phyloP scores from a whole-genome alignment of 1,140 invertebrate species.

The Lepidurus arcticus region DNA sequence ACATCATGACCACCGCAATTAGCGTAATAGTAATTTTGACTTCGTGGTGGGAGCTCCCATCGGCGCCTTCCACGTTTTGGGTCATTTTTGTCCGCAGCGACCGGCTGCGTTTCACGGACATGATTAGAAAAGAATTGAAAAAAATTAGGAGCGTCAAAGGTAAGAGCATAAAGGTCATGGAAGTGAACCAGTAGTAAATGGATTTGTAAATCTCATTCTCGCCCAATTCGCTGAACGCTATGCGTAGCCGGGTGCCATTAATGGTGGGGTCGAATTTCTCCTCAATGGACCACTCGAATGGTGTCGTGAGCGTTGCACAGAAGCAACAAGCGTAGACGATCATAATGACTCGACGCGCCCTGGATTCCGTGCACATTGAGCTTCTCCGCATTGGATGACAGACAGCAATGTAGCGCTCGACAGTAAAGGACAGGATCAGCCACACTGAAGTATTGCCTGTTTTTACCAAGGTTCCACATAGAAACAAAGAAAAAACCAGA shows the following conservation, averaged over 20 bases:
- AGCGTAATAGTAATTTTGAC: constrained; percentile 68
- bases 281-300: constrained; percentile 54
- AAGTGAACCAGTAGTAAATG: constrained; percentile 62
- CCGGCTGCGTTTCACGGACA: constrained; percentile 56
- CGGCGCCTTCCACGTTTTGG: constrained; percentile 43
- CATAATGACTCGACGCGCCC: constrained; percentile 52
- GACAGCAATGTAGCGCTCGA: constrained; percentile 70
- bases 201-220: constrained; percentile 53
- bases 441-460: constrained; percentile 65
- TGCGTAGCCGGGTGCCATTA: constrained; percentile 23
- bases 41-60: constrained; percentile 51
- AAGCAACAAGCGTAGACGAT: constrained; percentile 59
- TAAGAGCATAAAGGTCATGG: constrained; percentile 59
- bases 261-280: constrained; percentile 28
- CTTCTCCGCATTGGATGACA: constrained; percentile 68
- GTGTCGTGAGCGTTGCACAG: constrained; percentile 55
- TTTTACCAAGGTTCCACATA: not conserved
- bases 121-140: constrained; percentile 67
- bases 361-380: constrained; percentile 54
- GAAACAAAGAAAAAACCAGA: too few species aligned
- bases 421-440: constrained; percentile 70
- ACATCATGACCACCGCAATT: constrained; percentile 66
- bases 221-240: constrained; percentile 44
- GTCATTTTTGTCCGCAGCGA: constrained; percentile 53
- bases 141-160: constrained; percentile 60